Evolutionary conservation across 2,888 invertebrate species (phyloP).

Genomic region (Julus scanicus): DNA sequence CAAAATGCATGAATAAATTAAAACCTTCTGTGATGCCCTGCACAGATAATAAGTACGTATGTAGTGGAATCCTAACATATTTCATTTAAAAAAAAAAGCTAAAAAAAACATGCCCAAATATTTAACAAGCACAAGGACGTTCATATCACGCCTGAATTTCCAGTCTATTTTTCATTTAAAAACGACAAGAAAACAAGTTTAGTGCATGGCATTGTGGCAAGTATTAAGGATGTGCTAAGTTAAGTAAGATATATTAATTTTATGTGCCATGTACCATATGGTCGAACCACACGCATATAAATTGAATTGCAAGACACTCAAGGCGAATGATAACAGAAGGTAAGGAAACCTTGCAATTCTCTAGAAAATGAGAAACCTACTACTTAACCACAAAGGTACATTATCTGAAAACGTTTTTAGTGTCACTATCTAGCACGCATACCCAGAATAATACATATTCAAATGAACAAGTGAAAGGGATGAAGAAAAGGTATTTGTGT

Average conservation of each 20-base stretch:
- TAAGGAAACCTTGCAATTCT: not conserved
- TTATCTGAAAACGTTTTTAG: not conserved
- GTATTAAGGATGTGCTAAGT: not conserved
- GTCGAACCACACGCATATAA: not conserved
- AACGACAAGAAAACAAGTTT: constrained; percentile 5
- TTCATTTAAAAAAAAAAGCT: not conserved
- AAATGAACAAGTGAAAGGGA: not conserved
- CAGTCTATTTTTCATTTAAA: not conserved
- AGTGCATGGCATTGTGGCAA: not conserved
- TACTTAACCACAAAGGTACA: not conserved
- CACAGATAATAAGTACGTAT: not conserved
- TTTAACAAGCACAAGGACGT: constrained; percentile 20
- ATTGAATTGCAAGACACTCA: not conserved
- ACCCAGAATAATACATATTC: not conserved
- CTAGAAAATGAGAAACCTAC: not conserved
- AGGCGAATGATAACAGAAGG: not conserved
- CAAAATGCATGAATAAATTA: too few relatives aligned
- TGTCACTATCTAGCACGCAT: not conserved
- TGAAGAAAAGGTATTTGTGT: not conserved
- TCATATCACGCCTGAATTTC: not conserved
- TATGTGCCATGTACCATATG: not conserved
- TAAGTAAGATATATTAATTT: constrained; percentile 15
- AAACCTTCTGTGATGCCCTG: not conserved
- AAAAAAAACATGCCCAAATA: not conserved
- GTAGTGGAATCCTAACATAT: not conserved